These are phyloP conservation scores for Acronicta aceris DNA, from an alignment of 2,888 invertebrate species.

Conservation along the genomic window DNA sequence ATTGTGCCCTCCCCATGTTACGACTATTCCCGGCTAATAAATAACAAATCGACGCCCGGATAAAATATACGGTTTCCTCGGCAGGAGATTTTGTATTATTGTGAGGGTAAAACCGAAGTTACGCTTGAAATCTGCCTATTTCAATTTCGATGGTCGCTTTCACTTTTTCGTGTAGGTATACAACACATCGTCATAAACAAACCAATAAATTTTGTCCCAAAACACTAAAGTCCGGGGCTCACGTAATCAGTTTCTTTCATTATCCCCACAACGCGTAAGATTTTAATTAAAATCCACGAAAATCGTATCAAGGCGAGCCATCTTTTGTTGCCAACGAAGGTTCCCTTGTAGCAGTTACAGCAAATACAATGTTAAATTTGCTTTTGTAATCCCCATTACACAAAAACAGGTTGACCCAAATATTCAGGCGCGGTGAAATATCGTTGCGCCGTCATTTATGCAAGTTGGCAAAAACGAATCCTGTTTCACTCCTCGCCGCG, in stretches of 20 bases:
- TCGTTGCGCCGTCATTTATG: slow-evolving; percentile 85
- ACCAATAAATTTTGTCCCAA: slow-evolving; percentile 70
- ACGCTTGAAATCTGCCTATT: slow-evolving; percentile 70
- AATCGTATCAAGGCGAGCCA: slow-evolving; percentile 80
- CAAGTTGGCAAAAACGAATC: slow-evolving; percentile 87
- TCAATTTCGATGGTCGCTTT: slow-evolving; percentile 65
- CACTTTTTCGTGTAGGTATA: slow-evolving; percentile 53
- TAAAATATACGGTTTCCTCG: slow-evolving; percentile 85
- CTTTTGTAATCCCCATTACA: slow-evolving; percentile 86
- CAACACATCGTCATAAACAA: slow-evolving; percentile 62
- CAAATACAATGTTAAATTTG: slow-evolving; percentile 86
- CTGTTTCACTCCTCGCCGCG: slow-evolving; percentile 71
- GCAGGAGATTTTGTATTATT: slow-evolving; percentile 76
- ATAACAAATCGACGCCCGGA: slow-evolving; percentile 88
- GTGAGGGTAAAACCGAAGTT: slow-evolving; percentile 70
- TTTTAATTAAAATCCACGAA: slow-evolving; percentile 86
- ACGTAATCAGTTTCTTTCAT: slow-evolving; percentile 78
- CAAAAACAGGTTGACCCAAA: slow-evolving; percentile 89
- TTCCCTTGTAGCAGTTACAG: slow-evolving; percentile 81
- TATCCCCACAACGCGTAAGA: slow-evolving; percentile 79
- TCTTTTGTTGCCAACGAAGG: slow-evolving; percentile 82
- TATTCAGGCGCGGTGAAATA: slow-evolving; percentile 85
- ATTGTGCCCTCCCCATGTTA: slow-evolving; percentile 84
- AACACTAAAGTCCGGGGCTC: slow-evolving; percentile 66
- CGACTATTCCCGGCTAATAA: slow-evolving; percentile 88